Evolutionary conservation across 2,888 invertebrate genomes (phyloP).

Genomic region (Gryllus longicercus): DNA sequence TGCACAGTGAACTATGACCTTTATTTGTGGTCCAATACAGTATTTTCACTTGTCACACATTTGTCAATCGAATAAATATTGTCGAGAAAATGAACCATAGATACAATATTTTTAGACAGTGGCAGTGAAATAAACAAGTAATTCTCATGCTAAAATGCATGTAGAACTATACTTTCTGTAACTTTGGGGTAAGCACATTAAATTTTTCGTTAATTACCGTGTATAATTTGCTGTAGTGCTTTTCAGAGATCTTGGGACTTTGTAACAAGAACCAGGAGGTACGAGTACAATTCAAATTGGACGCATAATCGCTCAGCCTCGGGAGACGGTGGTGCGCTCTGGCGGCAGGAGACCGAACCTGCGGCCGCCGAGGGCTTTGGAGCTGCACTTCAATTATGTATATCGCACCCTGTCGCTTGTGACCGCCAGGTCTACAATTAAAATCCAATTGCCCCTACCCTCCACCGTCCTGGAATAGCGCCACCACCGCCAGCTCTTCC

Average conservation of each 20-base stretch:
- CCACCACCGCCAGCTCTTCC: too few species aligned
- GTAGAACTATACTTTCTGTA: too few species aligned
- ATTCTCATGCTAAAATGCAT: too few species aligned
- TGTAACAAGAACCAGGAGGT: neutral
- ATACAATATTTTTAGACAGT: too few species aligned
- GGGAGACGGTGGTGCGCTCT: neutral
- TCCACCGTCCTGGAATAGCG: neutral
- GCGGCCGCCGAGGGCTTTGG: neutral
- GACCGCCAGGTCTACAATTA: neutral
- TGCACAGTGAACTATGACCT: too few species aligned
- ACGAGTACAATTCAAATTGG: neutral
- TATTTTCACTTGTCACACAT: too few species aligned
- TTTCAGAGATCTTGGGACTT: neutral
- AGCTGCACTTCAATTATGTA: conserved; percentile 4
- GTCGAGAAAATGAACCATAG: too few species aligned
- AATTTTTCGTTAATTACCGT: neutral
- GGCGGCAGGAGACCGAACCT: neutral
- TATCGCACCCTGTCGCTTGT: neutral
- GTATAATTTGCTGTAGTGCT: neutral
- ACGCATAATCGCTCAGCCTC: neutral
- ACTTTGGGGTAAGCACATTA: neutral
- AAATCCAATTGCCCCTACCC: neutral
- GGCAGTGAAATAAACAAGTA: too few species aligned
- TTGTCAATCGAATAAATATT: too few species aligned
- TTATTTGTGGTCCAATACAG: too few species aligned